Percentiles rank a stretch among this genome's conserved stretches.
Evolutionary conservation across 2,888 invertebrate genomes (phyloP).

Genomic region (Heliconius aoede): DNA sequence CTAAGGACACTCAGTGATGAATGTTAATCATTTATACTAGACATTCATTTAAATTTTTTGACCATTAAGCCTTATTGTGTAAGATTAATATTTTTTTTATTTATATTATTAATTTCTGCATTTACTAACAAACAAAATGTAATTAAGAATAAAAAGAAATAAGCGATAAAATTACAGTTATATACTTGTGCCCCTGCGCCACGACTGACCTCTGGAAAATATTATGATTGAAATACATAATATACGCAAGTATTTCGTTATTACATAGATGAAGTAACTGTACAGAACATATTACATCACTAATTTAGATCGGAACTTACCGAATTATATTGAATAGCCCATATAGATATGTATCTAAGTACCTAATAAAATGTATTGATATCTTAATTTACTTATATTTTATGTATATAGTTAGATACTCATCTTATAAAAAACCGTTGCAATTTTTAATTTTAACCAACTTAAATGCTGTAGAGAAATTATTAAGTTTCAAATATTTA

Average conservation of each 20-base stretch:
- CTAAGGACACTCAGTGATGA: neutral
- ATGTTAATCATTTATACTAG: neutral
- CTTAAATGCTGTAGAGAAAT: neutral
- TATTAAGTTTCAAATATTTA: too few relatives aligned
- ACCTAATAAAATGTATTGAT: neutral
- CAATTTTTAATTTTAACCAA: neutral
- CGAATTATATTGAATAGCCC: neutral
- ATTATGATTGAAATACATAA: too few relatives aligned
- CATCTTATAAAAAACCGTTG: neutral
- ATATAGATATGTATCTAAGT: neutral
- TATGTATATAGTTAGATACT: neutral
- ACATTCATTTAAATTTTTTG: neutral
- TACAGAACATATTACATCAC: slow-evolving; percentile 2
- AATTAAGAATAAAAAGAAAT: neutral
- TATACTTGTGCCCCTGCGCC: too few relatives aligned
- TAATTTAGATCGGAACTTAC: neutral
- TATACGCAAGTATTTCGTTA: neutral
- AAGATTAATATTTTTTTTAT: neutral
- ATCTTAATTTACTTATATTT: neutral
- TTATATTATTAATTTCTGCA: neutral
- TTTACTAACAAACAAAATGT: neutral
- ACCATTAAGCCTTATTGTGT: neutral
- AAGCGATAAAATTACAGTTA: too few relatives aligned
- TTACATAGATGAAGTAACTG: neutral
- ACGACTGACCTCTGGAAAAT: too few relatives aligned